phyloP scores from a whole-genome alignment of 2,113 vertebrate genomes.

The Dasyprocta punctata region DNA sequence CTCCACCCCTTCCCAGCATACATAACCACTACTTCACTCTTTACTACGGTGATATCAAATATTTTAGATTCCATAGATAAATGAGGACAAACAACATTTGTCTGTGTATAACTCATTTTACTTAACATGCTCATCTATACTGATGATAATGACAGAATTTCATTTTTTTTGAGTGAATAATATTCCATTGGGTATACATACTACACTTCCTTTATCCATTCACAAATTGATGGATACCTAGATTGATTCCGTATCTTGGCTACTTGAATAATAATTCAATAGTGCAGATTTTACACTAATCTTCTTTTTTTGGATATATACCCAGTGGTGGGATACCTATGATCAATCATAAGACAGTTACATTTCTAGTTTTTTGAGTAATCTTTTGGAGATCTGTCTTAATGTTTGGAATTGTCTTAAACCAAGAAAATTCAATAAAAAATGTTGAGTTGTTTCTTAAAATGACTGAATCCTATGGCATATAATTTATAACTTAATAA shows the following conservation, averaged over 20 bases:
- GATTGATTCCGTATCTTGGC: background rate
- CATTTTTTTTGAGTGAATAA: background rate
- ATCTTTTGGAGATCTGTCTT: background rate
- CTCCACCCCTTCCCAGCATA: too few relatives aligned
- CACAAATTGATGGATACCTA: background rate
- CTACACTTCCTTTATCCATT: background rate
- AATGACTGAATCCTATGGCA: background rate
- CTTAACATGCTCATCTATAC: background rate
- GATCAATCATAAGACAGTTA: background rate
- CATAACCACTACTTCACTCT: background rate
- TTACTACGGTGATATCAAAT: background rate
- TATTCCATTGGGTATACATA: background rate
- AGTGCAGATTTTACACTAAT: background rate
- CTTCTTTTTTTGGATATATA: background rate
- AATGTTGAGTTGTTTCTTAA: background rate
- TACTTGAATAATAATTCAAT: background rate
- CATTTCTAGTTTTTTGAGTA: background rate
- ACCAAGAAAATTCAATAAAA: background rate
- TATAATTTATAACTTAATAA: too few relatives aligned
- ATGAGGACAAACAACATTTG: background rate
- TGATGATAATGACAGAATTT: background rate
- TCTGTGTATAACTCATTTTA: background rate
- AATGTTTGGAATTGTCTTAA: background rate
- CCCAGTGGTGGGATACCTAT: background rate
- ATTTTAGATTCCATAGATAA: background rate